Evolutionary conservation across 2,888 invertebrate genomes (phyloP).

Genomic region (Scaptomyza caliginosa): DNA sequence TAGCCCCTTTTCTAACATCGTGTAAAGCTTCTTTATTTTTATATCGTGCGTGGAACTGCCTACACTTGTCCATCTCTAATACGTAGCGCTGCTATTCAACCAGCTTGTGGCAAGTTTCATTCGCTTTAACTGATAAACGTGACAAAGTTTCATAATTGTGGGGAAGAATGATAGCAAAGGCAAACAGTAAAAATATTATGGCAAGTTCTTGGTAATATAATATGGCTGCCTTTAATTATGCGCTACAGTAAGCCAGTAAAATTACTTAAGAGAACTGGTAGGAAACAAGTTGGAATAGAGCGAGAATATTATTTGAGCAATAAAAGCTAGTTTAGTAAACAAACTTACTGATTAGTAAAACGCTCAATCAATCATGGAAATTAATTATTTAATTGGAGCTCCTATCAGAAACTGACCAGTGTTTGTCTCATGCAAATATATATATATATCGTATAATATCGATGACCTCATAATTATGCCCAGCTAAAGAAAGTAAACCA

Average conservation of each 20-base stretch:
- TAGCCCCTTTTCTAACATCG: too few relatives aligned
- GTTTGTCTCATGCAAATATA: not conserved
- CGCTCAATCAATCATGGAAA: conserved; percentile 44
- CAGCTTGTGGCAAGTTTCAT: conserved; percentile 22
- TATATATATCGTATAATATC: not conserved
- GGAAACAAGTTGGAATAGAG: not conserved
- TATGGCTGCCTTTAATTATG: conserved; percentile 51
- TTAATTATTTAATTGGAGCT: conserved; percentile 46
- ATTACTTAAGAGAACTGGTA: conserved; percentile 32
- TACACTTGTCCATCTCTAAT: not conserved
- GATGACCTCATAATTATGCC: conserved; percentile 41
- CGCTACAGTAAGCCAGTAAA: conserved; percentile 36
- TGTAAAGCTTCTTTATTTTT: not conserved
- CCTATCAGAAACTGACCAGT: conserved; percentile 3
- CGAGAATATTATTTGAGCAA: not conserved
- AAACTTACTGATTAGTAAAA: conserved; percentile 42
- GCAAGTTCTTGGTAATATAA: conserved; percentile 21
- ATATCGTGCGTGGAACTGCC: not conserved
- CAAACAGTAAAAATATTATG: conserved; percentile 5
- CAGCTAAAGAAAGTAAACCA: conserved; percentile 10
- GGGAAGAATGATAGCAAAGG: not conserved
- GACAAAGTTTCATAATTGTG: conserved; percentile 68
- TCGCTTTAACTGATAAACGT: conserved; percentile 60
- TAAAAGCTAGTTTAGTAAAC: conserved; percentile 19
- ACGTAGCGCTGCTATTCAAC: not conserved